Percentiles rank a stretch among this genome's conserved stretches.
These are phyloP conservation scores for Silurus aristotelis DNA, from an alignment of 2,797 vertebrate genomes.

Conservation along the genomic window DNA sequence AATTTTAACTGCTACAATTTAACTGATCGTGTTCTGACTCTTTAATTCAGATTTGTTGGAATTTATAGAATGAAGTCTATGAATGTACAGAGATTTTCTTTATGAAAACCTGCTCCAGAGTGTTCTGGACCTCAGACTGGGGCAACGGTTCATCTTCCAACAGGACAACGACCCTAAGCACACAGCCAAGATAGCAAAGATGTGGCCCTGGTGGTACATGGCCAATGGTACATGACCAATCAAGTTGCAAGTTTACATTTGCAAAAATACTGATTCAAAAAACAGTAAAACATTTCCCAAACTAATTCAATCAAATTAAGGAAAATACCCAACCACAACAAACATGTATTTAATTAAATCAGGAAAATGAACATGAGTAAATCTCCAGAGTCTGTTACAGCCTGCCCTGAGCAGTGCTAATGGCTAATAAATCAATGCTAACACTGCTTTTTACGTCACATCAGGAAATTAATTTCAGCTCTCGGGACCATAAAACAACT, in stretches of 20 bases:
- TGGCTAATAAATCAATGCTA: conserved; percentile 18
- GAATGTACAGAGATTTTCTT: too few species aligned
- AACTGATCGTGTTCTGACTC: background rate
- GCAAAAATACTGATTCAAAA: background rate
- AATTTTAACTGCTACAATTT: background rate
- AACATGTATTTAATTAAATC: background rate
- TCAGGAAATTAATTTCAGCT: background rate
- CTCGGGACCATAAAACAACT: background rate
- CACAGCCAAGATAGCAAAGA: too few species aligned
- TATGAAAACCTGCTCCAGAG: too few species aligned
- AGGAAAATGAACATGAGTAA: background rate
- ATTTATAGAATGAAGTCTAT: background rate
- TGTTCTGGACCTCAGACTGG: too few species aligned
- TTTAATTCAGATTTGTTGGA: background rate
- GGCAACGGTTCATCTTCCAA: too few species aligned
- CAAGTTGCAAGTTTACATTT: background rate
- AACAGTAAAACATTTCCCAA: background rate
- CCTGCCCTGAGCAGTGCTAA: background rate
- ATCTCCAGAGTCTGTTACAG: background rate
- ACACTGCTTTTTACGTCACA: background rate
- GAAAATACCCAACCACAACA: background rate
- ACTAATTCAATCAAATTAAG: background rate
- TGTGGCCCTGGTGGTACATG: too few species aligned
- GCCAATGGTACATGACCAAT: background rate
- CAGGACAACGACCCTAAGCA: too few species aligned